Conservation (phyloP, 2,888 invertebrate species). For the Melanargia galathea region DNA sequence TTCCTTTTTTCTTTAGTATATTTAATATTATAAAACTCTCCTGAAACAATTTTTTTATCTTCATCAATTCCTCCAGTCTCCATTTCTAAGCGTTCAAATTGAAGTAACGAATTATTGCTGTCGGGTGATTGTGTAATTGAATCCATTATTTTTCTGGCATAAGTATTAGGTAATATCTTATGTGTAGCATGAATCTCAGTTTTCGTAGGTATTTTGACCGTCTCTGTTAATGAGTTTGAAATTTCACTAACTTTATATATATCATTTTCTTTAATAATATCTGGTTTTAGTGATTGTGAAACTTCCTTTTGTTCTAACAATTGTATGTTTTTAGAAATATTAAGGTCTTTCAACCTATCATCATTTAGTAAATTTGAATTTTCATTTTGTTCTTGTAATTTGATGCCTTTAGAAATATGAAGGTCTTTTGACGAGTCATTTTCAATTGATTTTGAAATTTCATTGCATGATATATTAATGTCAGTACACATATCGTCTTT, state of each 20-base stretch:
- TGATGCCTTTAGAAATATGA: too few species aligned
- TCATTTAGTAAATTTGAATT: too few species aligned
- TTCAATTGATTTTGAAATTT: too few species aligned
- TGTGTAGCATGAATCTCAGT: neutral
- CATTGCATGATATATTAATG: too few species aligned
- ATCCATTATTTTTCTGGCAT: constrained; percentile 54
- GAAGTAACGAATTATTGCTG: constrained; percentile 57
- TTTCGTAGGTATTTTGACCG: neutral
- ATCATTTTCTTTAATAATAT: neutral
- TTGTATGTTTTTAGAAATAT: too few species aligned
- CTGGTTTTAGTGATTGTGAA: neutral
- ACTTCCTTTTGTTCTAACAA: neutral
- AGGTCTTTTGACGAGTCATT: too few species aligned
- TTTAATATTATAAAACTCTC: constrained; percentile 48
- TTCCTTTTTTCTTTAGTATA: constrained; percentile 53
- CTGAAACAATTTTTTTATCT: constrained; percentile 39
- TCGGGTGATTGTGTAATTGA: constrained; percentile 50
- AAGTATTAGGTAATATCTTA: constrained; percentile 45
- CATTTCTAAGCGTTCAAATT: constrained; percentile 64
- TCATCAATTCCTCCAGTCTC: constrained; percentile 47
- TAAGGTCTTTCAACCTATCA: too few species aligned
- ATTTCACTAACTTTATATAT: neutral
- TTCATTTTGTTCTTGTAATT: too few species aligned
- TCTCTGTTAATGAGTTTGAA: neutral
- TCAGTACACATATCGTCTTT: too few species aligned